A percentile compares a stretch with the other conserved stretches of the same genome.
Conservation (phyloP, 2,797 vertebrate genomes). For the Acomys russatus region DNA sequence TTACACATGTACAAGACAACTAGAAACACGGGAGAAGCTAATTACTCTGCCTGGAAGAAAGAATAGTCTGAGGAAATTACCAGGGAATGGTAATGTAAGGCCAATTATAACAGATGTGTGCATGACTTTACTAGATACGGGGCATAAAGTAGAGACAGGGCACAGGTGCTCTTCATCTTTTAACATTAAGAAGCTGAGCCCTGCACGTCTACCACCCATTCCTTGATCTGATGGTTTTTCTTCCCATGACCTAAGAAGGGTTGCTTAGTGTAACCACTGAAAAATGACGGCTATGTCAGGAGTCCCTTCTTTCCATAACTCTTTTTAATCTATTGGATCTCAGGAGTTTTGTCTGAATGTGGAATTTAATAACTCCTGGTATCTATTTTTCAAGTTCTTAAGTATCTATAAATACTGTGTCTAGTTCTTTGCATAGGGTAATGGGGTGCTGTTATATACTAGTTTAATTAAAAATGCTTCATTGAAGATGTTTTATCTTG, state of each 20-base stretch:
- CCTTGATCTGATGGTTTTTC: not conserved
- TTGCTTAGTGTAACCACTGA: not conserved
- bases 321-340: conserved; percentile 22
- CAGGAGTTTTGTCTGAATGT: conserved; percentile 59
- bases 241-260: conserved; percentile 21
- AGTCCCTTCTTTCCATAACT: conserved; percentile 30
- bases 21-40: not conserved
- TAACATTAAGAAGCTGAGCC: no score
- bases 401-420: conserved; percentile 17
- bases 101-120: not conserved
- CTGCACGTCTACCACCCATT: no score
- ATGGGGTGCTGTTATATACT: not conserved
- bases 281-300: conserved; percentile 7
- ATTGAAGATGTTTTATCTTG: conserved; percentile 63
- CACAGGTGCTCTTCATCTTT: not conserved
- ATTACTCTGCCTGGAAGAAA: not conserved
- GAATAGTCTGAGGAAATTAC: not conserved
- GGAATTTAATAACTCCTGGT: conserved; percentile 51
- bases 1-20: not conserved
- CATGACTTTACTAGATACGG: not conserved
- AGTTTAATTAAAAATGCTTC: conserved; percentile 58
- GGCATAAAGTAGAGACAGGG: not conserved
- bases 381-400: conserved; percentile 63
- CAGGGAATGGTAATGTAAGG: not conserved
- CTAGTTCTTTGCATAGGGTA: conserved; percentile 54